Evolutionary conservation across 2,113 vertebrate species (phyloP), one percentile per base, ranked within the genome.

Genomic region (Phocoena phocoena): DNA sequence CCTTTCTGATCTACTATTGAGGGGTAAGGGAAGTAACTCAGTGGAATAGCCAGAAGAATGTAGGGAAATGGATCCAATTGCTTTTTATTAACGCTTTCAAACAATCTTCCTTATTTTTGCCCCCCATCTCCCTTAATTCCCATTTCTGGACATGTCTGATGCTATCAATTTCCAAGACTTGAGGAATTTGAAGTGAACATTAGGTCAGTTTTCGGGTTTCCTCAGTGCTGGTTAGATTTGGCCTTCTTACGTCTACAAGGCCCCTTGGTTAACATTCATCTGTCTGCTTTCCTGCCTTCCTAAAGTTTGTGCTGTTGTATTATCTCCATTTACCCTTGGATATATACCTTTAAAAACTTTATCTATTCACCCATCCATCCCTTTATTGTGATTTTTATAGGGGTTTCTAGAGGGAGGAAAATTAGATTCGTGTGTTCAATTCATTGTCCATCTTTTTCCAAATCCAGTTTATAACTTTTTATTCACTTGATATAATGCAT

Each of bases 261-360:
- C 17, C 41, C 26, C 85, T 92, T 55, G 70, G 23, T 84, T 84
- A 80, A 85, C 10, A 60, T 15, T 58, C 33, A 50, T n/a, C 13
- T n/a, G 17, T 92, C n/a, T 85, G 33, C 53, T 77, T 81, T 70
- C 28, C 21, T 76, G 31, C 33, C 9, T 95, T 95, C 15, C 41
- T 74, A 86, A 91, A 82, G 95, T 73, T 77, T 87, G 31, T 93
- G 31, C 23, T 65, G 17, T 53, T 96, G 6, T 62, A 68, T 96
- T 79, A 80, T 84, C 13, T 93, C 20, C 25, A 12, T 70, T 90
- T 88, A 44, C 81, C 65, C 53, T 83, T 50, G 6, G 7, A 71
- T 81, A 38, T n/a, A 82, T 67, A 25, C 25, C 20, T 95, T 82
- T 71, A 60, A 91, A 62, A 90, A 12, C 6, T 26, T 41, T 58